phyloP scores from a whole-genome alignment of 1,140 invertebrate genomes.

The Dreissena polymorpha region DNA sequence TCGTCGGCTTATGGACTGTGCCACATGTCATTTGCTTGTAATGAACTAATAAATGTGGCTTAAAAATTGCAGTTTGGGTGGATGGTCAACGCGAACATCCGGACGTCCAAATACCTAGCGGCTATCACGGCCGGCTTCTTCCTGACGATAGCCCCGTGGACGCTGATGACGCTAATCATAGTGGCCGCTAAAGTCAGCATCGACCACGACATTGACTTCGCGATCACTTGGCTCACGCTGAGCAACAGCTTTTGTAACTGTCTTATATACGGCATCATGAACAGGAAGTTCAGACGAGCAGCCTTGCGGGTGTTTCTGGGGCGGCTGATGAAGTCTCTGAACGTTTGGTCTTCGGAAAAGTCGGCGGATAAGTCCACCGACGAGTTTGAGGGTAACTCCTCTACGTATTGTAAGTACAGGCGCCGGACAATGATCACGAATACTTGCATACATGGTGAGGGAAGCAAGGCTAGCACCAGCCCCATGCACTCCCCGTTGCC shows the following conservation, averaged over 20 bases:
- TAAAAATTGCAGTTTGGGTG: constrained; percentile 33
- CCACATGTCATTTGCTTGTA: too few species aligned
- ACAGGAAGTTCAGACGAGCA: constrained; percentile 52
- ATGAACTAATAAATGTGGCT: too few species aligned
- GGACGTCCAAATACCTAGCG: constrained; percentile 56
- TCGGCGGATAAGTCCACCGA: constrained; percentile 9
- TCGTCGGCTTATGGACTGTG: too few species aligned
- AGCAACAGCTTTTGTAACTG: constrained; percentile 63
- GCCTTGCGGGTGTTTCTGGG: constrained; percentile 28
- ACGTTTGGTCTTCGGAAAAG: neutral
- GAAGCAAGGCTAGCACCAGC: too few species aligned
- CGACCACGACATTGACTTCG: constrained; percentile 35
- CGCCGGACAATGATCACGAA: constrained; percentile 1
- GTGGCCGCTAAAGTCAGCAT: constrained; percentile 32
- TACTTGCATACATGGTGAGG: neutral
- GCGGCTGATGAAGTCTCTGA: constrained; percentile 12
- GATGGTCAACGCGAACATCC: constrained; percentile 43
- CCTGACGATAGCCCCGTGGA: constrained; percentile 58
- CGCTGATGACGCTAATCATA: constrained; percentile 44
- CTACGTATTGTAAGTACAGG: constrained; percentile 28
- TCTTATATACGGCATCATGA: constrained; percentile 57
- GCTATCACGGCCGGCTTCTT: constrained; percentile 60
- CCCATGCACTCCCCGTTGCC: too few species aligned
- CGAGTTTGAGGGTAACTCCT: neutral
- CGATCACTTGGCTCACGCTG: constrained; percentile 59